Base-by-base conservation (phyloP, 2,888 invertebrate species). In the Pterostichus niger region DNA sequence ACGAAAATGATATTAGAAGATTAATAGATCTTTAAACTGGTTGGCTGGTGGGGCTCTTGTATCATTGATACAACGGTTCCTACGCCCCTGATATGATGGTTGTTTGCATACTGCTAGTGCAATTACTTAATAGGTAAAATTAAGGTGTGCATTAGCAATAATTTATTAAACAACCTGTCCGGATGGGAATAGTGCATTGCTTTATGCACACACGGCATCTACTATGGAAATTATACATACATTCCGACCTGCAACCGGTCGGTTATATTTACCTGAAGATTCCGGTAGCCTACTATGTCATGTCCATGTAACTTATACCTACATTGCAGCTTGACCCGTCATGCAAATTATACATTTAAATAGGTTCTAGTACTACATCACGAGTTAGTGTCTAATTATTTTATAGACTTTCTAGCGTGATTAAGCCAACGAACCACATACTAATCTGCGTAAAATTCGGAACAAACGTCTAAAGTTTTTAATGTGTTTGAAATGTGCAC, bases 111-210 rank as follows among this genome's bases (percentile, higher is more conserved):
- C 59, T 46, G 56, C 46, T 76, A 64, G 61, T 77, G 77, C 77
- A 83, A 83, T 83, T 83, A 83, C 61, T 40, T 83, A 83, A 83
- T 83, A 83, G 83, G 77, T 77, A 77, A 83, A 83, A 77, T 83
- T 77, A 83, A 77, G 83, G 83, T 52, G 64, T 83, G 40, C 77
- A 83, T 77, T 82, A 76, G 49, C 76, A 82, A 82, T 75, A 33
- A 82, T 75, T 83, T 83, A 83, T 77, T 76, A 83, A 77, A 61
- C 83, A 83, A 68, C 17, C 52, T 68, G 77, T 68, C 61, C 83
- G 61, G 61, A 24, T 49, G 83, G 83, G 83, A 83, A 64, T 77
- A 73, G 83, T 68, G 54, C 59, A 44, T 56, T 56, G 73, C 54
- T 71, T 81, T 77, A 77, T 83, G 83, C 31, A 75, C 52, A 75